Conservation (phyloP, 2,113 vertebrate species). For the Propithecus coquereli region DNA sequence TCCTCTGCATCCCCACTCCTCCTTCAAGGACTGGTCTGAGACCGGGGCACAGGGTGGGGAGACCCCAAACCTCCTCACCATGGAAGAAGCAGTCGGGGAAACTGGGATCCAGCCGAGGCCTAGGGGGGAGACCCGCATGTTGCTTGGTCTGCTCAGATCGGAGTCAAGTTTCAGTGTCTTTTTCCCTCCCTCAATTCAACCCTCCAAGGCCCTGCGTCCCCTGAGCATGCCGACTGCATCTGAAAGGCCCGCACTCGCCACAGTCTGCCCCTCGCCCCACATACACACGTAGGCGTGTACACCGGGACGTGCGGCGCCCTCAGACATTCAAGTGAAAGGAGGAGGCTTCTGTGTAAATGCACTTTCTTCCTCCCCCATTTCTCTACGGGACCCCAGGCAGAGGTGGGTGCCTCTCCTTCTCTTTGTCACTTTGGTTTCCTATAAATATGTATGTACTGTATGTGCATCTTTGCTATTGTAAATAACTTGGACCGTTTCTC, state of each 20-base stretch:
- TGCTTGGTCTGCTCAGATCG: slow-evolving; percentile 22
- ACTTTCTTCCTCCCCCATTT: slow-evolving; percentile 64
- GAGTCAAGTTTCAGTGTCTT: slow-evolving; percentile 31
- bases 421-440: slow-evolving; percentile 57
- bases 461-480: slow-evolving; percentile 77
- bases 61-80: not conserved
- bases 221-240: slow-evolving; percentile 47
- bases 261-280: not conserved
- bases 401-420: not conserved
- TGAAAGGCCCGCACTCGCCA: not conserved
- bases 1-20: not conserved
- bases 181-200: not conserved
- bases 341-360: slow-evolving; percentile 60
- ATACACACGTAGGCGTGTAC: not conserved
- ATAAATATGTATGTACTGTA: slow-evolving; percentile 81
- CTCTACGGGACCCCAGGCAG: not conserved
- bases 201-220: not conserved
- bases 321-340: not conserved
- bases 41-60: not conserved
- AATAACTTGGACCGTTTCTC: slow-evolving; percentile 64
- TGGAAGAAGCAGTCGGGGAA: not conserved
- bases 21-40: not conserved
- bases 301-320: not conserved
- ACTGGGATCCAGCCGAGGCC: not conserved
- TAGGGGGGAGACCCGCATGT: not conserved